phyloP scores from a whole-genome alignment of 2,797 vertebrate species.

The Limosa lapponica region DNA sequence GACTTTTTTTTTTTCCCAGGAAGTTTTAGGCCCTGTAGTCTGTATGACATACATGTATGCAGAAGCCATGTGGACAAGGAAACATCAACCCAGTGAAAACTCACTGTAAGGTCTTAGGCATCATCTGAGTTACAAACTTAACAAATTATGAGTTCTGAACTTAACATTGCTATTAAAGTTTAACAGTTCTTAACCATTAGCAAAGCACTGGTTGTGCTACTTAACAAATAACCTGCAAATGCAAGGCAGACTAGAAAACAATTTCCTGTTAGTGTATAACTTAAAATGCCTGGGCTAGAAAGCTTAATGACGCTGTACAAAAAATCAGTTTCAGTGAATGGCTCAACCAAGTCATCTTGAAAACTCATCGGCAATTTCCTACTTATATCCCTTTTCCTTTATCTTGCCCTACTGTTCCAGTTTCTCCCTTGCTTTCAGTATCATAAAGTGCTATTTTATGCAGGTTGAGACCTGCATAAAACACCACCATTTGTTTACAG shows the following conservation, averaged over 20 bases:
- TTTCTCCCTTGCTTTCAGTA: background rate
- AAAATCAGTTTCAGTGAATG: background rate
- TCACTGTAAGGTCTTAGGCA: background rate
- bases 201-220: background rate
- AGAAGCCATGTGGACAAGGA: background rate
- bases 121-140: background rate
- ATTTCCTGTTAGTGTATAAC: background rate
- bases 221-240: background rate
- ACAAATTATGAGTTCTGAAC: background rate
- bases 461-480: too few species aligned
- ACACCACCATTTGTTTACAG: background rate
- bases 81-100: background rate
- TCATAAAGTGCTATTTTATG: background rate
- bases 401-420: background rate
- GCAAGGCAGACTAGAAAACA: background rate
- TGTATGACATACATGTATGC: rapidly evolving
- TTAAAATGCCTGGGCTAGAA: background rate
- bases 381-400: background rate
- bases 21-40: background rate
- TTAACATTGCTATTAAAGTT: background rate
- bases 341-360: background rate
- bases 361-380: background rate
- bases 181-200: background rate
- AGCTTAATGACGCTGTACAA: background rate
- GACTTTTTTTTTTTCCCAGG: background rate